phyloP scores from a whole-genome alignment of 2,888 invertebrate genomes.

The Phortica magna region DNA sequence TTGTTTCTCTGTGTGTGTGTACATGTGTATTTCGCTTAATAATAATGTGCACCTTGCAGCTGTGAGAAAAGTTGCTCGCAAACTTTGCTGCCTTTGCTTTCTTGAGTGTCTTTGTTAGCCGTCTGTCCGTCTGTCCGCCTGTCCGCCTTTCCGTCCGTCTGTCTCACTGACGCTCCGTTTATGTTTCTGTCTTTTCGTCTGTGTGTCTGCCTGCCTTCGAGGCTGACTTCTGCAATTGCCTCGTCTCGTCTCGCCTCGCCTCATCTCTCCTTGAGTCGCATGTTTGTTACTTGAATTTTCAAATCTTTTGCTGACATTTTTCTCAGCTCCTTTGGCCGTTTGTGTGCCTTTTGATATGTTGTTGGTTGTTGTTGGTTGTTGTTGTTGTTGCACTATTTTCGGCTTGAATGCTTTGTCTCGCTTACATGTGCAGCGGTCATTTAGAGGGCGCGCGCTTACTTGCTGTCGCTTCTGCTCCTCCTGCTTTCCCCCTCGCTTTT shows the following conservation, averaged over 20 bases:
- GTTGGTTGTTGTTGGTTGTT: conserved; percentile 49
- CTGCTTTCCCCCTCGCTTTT: conserved; percentile 1
- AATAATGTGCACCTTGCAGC: no score
- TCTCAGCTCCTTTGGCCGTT: conserved; percentile 63
- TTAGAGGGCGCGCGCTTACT: not conserved
- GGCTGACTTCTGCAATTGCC: conserved; percentile 34
- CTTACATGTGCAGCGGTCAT: conserved; percentile 21
- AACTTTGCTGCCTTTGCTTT: no score
- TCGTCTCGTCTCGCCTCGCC: conserved; percentile 43
- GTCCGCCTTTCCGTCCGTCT: conserved; percentile 19
- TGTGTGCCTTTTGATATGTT: conserved; percentile 17
- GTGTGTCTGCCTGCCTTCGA: conserved; percentile 18
- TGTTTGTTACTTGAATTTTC: conserved; percentile 71
- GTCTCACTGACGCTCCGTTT: no score
- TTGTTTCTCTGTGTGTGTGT: no score
- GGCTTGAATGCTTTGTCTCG: conserved; percentile 12
- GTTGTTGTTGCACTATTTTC: conserved; percentile 29
- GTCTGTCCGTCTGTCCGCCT: no score
- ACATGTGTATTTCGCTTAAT: no score
- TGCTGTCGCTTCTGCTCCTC: conserved; percentile 24
- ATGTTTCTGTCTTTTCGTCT: conserved; percentile 12
- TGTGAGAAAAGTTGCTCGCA: no score
- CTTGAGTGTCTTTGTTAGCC: no score
- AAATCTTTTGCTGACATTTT: conserved; percentile 69
- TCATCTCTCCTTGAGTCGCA: conserved; percentile 61